These are phyloP conservation scores for Sylvietta virens DNA, from an alignment of 2,113 vertebrate genomes.

Conservation along the genomic window DNA sequence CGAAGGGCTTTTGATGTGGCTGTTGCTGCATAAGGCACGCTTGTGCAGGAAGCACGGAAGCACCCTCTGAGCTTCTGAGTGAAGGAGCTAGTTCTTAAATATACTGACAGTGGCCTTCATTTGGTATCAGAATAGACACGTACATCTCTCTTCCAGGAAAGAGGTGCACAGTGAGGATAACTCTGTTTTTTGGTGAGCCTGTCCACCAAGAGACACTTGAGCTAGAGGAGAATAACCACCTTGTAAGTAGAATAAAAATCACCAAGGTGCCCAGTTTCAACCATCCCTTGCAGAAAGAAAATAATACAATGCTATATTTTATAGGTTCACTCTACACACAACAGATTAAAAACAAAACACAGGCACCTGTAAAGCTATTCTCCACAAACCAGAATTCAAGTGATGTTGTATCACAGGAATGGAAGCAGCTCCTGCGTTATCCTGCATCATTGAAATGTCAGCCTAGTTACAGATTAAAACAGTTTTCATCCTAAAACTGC, in stretches of 20 bases:
- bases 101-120: not conserved
- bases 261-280: not conserved
- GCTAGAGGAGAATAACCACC: not conserved
- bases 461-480: not conserved
- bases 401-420: not conserved
- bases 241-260: not conserved
- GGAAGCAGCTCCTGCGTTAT: not conserved
- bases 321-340: not conserved
- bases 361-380: not conserved
- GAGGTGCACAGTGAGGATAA: not conserved
- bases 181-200: not conserved
- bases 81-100: not conserved
- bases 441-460: not conserved
- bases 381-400: not conserved
- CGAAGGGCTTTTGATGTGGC: slow-evolving; percentile 21
- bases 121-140: not conserved
- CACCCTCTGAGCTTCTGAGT: not conserved
- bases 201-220: not conserved
- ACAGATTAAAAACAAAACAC: not conserved
- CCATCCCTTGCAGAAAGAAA: not conserved
- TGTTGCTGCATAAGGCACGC: not conserved
- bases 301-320: not conserved
- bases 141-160: not conserved
- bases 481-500: not conserved
- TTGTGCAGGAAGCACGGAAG: not conserved